Evolutionary conservation across 2,797 vertebrate species (phyloP).

Genomic region (Lacerta bilineata): DNA sequence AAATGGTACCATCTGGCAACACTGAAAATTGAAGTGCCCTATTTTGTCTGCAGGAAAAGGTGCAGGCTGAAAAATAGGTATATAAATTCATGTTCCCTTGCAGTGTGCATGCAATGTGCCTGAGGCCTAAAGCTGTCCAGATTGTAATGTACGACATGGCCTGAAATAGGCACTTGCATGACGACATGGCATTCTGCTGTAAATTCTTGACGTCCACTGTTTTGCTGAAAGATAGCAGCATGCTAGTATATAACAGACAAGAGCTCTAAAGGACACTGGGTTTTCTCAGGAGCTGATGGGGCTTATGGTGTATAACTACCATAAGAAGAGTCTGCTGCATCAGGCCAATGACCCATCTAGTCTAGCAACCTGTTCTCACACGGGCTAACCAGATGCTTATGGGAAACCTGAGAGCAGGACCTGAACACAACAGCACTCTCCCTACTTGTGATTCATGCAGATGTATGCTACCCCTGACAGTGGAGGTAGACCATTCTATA

Average conservation of each 20-base stretch:
- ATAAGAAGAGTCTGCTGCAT: background rate
- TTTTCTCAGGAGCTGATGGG: background rate
- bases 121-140: conserved; percentile 34
- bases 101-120: conserved; percentile 29
- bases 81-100: conserved; percentile 40
- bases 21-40: conserved; percentile 38
- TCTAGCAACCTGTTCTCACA: too few species aligned
- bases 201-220: background rate
- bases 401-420: too few species aligned
- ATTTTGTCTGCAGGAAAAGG: conserved; percentile 36
- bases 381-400: background rate
- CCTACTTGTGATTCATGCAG: too few species aligned
- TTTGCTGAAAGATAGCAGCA: background rate
- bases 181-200: background rate
- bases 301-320: background rate
- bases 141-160: conserved; percentile 19
- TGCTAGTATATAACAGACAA: too few species aligned
- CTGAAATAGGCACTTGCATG: conserved; percentile 1
- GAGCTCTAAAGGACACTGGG: background rate
- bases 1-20: conserved; percentile 32
- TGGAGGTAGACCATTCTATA: too few species aligned
- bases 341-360: too few species aligned
- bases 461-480: too few species aligned
- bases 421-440: too few species aligned
- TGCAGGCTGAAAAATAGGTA: conserved; percentile 21